Evolutionary conservation across 2,888 invertebrate species (phyloP), one percentile per base, ranked within the genome.

Genomic region (Nephrocerus scutellatus): DNA sequence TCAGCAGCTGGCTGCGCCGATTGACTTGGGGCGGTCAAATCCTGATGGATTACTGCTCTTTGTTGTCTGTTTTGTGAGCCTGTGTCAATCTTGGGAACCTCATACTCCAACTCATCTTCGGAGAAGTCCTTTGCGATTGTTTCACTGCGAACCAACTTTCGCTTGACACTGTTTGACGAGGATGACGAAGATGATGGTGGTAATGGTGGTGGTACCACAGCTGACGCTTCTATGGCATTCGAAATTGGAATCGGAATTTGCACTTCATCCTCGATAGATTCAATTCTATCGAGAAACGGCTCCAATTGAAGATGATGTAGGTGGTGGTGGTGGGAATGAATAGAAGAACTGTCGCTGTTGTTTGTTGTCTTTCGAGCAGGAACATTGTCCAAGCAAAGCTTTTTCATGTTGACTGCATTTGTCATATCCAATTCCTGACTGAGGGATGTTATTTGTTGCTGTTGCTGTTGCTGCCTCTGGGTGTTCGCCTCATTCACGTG

Each of bases 401-500:
- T 54, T 30, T 59, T 57, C 18, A 51, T 18, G 0, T 51, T 50
- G 4, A 29, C 19, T 9, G 22, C 23, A 57, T 36, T 22, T 53
- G 55, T 3, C 39, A n/a, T 30, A 9, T 19, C 25, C 14, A 9
- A 14, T 8, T n/a, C 25, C 18, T 43, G 36, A 28, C 25, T 43
- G 36, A 14, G 42, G 33, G 31, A n/a, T 21, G 25, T 30, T 21
- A 28, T 39, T 37, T 41, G 39, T 30, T 29, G 42, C 22, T 26
- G 31, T 8, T 9, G 24, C 8, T n/a, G n/a, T n/a, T n/a, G n/a
- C n/a, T n/a, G n/a, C n/a, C n/a, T n/a, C n/a, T n/a, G n/a, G n/a
- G n/a, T n/a, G n/a, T n/a, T 48, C 16, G 52, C 51, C 33, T 64
- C 62, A 20, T 64, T 66, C 24, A 66, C 54, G 62, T 87, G 86